These are phyloP conservation scores for Microtus montanus DNA, from an alignment of 2,113 vertebrate species.

Conservation along the genomic window DNA sequence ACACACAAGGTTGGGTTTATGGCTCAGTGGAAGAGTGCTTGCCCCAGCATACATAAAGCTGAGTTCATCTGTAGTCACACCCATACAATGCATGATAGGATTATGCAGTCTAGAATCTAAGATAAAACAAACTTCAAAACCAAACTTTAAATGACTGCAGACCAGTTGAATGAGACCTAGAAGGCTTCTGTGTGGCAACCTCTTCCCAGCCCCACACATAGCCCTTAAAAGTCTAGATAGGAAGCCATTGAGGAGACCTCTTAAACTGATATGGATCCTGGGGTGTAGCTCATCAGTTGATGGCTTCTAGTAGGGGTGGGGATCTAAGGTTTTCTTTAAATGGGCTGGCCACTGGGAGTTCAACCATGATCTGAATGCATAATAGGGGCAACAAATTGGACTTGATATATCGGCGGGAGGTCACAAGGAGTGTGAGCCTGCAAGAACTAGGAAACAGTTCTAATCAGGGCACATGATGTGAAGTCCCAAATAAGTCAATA, in stretches of 20 bases:
- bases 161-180: neutral
- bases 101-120: neutral
- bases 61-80: neutral
- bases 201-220: neutral
- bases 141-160: neutral
- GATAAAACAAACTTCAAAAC: constrained; percentile 7
- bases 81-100: neutral
- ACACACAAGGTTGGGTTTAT: neutral
- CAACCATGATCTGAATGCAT: neutral
- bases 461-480: neutral
- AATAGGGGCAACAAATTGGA: neutral
- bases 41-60: neutral
- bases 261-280: neutral
- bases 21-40: neutral
- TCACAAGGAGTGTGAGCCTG: too few relatives aligned
- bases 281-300: neutral
- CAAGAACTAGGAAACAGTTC: neutral
- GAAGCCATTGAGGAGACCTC: neutral
- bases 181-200: neutral
- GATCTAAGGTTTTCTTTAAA: neutral
- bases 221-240: neutral
- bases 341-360: neutral
- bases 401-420: neutral
- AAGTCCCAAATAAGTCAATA: neutral
- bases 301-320: neutral